Evolutionary conservation across 2,113 vertebrate species (phyloP), one percentile per base, ranked within the genome.

Genomic region (Carassius gibelio): DNA sequence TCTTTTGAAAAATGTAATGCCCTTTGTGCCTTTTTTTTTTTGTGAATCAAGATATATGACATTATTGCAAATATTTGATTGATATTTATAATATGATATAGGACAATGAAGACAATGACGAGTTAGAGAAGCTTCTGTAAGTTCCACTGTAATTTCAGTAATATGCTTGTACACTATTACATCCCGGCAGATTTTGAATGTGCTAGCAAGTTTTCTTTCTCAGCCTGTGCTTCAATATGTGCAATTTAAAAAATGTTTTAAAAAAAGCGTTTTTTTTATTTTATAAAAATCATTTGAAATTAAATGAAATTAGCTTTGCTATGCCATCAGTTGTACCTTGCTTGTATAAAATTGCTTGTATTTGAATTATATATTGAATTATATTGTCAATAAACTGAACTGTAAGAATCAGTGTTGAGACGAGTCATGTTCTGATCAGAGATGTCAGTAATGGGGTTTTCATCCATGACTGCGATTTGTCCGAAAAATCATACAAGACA

Each of bases 301-400:
- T 13, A 5, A 23, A 14, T 4, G 10, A 50, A 83, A 42, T 72
- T 71, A 76, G 21, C 57, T 42, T 36, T 76, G n/a, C 5, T 48
- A 48, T 48, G 45, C 45, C 26, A 36, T 30, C 23, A 66, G 55
- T 0, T 76, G 80, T 86, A 81, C 8, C 8, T 69, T 72, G 19
- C 26, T 74, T 83, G 79, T 45, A 71, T 72, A 38, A 66, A 36
- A 76, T 90, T 86, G 34, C n/a, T 34, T 91, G 90, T 92, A 89
- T 75, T 66, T 72, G 17, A 76, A 59, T 30, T 30, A 30, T 30
- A 30, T 30, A 30, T 30, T 30, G 30, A 30, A n/a, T 34, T 1
- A 36, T 45, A 61, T 6, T 68, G 55, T 85, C 50, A 85, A 38
- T 81, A 82, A 82, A 85, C 52, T 23, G 8, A 82, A 57, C 9